Conservation (phyloP, 2,888 invertebrate genomes). For the Lagria hirta region DNA sequence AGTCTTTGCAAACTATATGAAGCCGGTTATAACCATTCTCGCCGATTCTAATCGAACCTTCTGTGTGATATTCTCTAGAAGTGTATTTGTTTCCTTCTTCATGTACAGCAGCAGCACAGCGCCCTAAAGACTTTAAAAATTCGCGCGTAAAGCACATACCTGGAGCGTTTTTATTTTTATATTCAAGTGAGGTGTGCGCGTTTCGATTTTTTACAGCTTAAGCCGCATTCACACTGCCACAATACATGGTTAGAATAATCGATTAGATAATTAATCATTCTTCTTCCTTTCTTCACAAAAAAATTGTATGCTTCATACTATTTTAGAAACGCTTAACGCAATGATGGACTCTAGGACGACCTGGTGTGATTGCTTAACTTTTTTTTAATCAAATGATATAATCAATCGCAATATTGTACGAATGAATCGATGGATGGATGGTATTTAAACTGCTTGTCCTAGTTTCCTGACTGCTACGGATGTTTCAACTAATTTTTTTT, state of each 20-base stretch:
- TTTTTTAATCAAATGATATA: constrained; percentile 14
- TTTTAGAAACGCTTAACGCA: background rate
- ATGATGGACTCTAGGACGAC: constrained; percentile 51
- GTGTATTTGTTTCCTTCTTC: too few species aligned
- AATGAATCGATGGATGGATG: constrained; percentile 38
- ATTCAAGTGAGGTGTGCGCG: constrained; percentile 2
- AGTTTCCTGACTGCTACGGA: constrained; percentile 45
- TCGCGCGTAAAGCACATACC: constrained; percentile 38
- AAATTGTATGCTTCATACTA: constrained; percentile 1
- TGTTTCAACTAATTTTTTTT: constrained; percentile 12
- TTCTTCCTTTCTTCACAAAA: constrained; percentile 12
- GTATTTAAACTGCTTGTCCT: constrained; percentile 53
- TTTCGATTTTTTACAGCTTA: constrained; percentile 12
- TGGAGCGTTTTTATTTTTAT: constrained; percentile 23
- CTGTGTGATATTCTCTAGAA: constrained; percentile 29
- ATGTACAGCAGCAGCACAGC: too few species aligned
- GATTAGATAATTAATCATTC: constrained; percentile 1
- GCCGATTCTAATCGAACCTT: constrained; percentile 47
- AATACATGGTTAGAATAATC: too few species aligned
- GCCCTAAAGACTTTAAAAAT: constrained; percentile 19
- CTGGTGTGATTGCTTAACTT: constrained; percentile 39
- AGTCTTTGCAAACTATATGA: constrained; percentile 87
- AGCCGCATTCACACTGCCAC: constrained; percentile 13
- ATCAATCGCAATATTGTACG: constrained; percentile 25
- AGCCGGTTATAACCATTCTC: constrained; percentile 78